Evolutionary conservation across 2,113 vertebrate species (phyloP).

Genomic region (Callorhinus ursinus): DNA sequence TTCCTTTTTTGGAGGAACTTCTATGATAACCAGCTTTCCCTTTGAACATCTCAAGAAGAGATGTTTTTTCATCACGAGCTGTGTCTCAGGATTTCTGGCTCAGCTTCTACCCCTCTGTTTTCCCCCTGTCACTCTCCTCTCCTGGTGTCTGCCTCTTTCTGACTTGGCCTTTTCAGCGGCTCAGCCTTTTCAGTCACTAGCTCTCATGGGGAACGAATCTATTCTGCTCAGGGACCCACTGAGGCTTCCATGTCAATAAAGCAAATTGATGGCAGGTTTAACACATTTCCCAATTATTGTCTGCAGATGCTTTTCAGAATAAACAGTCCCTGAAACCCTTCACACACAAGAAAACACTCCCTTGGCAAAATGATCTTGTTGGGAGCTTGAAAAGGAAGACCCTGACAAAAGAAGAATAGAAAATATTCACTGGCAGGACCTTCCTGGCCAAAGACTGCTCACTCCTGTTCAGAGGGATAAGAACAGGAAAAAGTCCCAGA

Average conservation of each 20-base stretch:
- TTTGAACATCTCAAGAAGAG: background rate
- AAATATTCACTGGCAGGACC: background rate
- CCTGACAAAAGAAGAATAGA: conserved; percentile 26
- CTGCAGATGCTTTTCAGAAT: conserved; percentile 65
- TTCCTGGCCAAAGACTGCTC: background rate
- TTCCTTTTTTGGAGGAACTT: background rate
- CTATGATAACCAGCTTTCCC: conserved; percentile 26
- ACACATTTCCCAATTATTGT: conserved; percentile 63
- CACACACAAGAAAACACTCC: conserved; percentile 10
- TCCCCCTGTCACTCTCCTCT: background rate
- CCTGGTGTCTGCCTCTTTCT: background rate
- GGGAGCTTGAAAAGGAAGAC: conserved; percentile 54
- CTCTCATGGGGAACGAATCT: conserved; percentile 43
- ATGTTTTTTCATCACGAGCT: background rate
- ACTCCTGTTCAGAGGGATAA: conserved; percentile 4
- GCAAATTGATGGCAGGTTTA: conserved; percentile 52
- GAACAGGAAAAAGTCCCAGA: background rate
- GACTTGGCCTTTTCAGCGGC: background rate
- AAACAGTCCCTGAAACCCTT: conserved; percentile 60
- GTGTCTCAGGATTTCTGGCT: conserved; percentile 52
- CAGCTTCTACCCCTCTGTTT: background rate
- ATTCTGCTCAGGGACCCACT: background rate
- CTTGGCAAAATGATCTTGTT: conserved; percentile 46
- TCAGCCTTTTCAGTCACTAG: background rate
- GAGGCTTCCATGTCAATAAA: conserved; percentile 24